A percentile compares a stretch with the other conserved stretches of the same genome.
phyloP scores from a whole-genome alignment of 2,888 invertebrate genomes.

The Drosophila meridiana region DNA sequence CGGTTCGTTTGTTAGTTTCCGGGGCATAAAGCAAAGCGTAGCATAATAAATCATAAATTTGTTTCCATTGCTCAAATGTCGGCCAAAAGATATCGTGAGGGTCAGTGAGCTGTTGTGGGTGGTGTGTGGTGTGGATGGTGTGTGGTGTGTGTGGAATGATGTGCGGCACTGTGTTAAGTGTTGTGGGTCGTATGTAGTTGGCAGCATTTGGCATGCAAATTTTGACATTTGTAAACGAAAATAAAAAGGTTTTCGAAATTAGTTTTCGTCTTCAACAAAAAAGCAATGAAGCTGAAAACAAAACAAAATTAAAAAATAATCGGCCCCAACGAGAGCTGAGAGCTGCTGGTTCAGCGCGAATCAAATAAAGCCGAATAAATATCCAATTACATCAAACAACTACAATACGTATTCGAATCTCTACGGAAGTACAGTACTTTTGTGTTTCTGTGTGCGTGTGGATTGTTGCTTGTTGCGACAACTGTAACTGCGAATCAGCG shows the following conservation, averaged over 20 bases:
- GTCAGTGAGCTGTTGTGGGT: slow-evolving; percentile 25
- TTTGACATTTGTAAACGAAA: slow-evolving; percentile 63
- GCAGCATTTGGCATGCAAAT: slow-evolving; percentile 64
- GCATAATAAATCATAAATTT: slow-evolving; percentile 37
- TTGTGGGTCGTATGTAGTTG: slow-evolving; percentile 39
- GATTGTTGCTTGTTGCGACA: slow-evolving; percentile 5
- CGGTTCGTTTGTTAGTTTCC: slow-evolving; percentile 51
- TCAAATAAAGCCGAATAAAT: slow-evolving; percentile 7
- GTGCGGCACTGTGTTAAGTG: slow-evolving; percentile 48
- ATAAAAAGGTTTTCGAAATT: slow-evolving; percentile 38
- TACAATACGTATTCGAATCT: slow-evolving; percentile 10
- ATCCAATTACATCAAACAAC: slow-evolving; percentile 12
- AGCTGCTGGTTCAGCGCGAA: background rate
- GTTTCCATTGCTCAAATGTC: slow-evolving; percentile 29
- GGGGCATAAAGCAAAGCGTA: slow-evolving; percentile 60
- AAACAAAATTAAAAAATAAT: slow-evolving; percentile 4
- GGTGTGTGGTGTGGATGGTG: slow-evolving; percentile 28
- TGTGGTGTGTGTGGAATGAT: slow-evolving; percentile 34
- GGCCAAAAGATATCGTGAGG: slow-evolving; percentile 40
- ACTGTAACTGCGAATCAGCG: slow-evolving; percentile 15
- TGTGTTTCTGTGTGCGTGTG: slow-evolving; percentile 30
- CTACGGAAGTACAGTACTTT: slow-evolving; percentile 13
- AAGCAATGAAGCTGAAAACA: slow-evolving; percentile 43
- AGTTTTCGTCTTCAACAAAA: slow-evolving; percentile 20
- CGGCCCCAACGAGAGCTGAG: background rate